Evolutionary conservation across 2,888 invertebrate genomes (phyloP).

Genomic region (Cetonia aurata): DNA sequence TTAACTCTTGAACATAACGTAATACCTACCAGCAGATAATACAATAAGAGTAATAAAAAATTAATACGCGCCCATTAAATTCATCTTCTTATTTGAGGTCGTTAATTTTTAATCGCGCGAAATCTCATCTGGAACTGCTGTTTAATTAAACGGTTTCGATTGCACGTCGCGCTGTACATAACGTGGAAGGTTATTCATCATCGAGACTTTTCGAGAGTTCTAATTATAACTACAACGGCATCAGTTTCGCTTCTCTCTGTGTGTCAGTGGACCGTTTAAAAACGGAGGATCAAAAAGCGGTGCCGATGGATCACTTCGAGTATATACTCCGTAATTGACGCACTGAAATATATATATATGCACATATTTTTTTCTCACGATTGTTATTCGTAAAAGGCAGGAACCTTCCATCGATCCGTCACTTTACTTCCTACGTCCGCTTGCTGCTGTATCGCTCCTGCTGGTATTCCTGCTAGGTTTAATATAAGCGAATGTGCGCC

Average conservation of each 20-base stretch:
- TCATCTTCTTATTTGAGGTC: no score
- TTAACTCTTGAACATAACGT: no score
- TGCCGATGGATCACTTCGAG: constrained; percentile 9
- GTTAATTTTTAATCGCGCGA: no score
- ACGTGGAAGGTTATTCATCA: constrained; percentile 13
- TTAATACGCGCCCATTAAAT: no score
- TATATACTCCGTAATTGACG: background rate
- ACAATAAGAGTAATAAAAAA: no score
- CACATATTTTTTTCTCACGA: background rate
- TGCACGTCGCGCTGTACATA: no score
- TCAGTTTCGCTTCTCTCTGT: constrained; percentile 28
- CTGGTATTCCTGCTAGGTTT: background rate
- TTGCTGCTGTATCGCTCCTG: background rate
- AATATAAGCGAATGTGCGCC: constrained; percentile 23
- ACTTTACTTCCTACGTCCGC: constrained; percentile 17
- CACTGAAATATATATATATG: background rate
- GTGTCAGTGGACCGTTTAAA: constrained; percentile 29
- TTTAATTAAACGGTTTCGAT: no score
- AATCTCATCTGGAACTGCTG: no score
- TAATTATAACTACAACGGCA: constrained; percentile 34
- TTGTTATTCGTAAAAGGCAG: constrained; percentile 13
- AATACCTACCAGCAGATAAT: no score
- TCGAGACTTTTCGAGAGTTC: constrained; percentile 8
- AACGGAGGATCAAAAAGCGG: constrained; percentile 4
- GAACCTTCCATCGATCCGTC: constrained; percentile 32